A percentile compares a stretch with the other conserved stretches of the same genome.
These are phyloP conservation scores for Sialia sialis DNA, from an alignment of 2,113 vertebrate genomes.

Conservation along the genomic window DNA sequence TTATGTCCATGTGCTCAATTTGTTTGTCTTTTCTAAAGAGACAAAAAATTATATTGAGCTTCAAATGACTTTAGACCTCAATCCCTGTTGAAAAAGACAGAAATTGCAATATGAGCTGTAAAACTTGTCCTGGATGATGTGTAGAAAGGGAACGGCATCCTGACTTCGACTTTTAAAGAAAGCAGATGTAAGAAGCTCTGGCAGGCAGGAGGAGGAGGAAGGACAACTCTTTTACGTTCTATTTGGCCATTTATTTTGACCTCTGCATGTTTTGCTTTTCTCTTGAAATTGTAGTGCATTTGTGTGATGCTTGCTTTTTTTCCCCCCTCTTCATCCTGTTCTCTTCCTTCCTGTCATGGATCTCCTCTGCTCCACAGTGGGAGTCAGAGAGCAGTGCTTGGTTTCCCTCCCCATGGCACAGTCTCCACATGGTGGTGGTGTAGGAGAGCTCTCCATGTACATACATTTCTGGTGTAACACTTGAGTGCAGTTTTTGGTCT, in stretches of 20 bases:
- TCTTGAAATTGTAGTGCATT: background rate
- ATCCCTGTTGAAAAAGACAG: background rate
- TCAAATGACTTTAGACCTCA: background rate
- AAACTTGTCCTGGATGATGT: background rate
- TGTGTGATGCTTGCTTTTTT: rapidly evolving
- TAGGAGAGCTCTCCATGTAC: background rate
- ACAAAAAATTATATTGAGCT: background rate
- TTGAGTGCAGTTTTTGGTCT: background rate
- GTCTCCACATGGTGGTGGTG: slow-evolving; percentile 22
- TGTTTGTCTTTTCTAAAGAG: background rate
- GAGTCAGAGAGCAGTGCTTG: background rate
- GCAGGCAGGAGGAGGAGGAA: background rate
- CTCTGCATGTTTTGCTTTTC: background rate
- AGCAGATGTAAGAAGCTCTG: background rate
- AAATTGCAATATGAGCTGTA: rapidly evolving
- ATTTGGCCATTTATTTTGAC: background rate
- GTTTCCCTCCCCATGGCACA: background rate
- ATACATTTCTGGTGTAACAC: background rate
- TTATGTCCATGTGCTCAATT: background rate
- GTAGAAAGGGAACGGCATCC: background rate
- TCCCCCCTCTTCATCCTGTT: rapidly evolving
- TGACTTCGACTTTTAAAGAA: background rate
- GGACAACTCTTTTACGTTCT: background rate
- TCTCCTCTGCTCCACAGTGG: background rate
- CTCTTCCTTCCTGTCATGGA: background rate